Evolutionary conservation across 1,140 invertebrate genomes (phyloP).

Genomic region (Dinothrombium tinctorium): DNA sequence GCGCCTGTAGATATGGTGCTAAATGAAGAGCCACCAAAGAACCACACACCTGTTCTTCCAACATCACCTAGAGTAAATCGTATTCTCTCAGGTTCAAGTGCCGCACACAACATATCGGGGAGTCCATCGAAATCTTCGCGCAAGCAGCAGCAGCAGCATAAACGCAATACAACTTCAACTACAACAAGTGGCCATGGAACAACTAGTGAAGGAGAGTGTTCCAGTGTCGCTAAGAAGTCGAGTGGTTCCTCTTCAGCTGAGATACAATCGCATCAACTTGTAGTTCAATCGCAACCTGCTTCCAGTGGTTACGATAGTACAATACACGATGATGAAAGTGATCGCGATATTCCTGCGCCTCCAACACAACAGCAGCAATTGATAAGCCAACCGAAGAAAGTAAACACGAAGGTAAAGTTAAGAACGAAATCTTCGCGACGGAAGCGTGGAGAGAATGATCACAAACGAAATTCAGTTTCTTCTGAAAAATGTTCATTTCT

Average conservation of each 20-base stretch:
- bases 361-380: not conserved
- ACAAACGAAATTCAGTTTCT: not conserved
- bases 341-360: not conserved
- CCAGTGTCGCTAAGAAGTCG: conserved; percentile 2
- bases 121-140: not conserved
- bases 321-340: conserved; percentile 8
- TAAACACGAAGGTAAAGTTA: not conserved
- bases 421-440: not conserved
- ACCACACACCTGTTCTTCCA: not conserved
- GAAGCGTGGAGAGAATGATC: not conserved
- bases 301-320: conserved; percentile 10
- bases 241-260: not conserved
- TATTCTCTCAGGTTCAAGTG: not conserved
- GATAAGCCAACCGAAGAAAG: not conserved
- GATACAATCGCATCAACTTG: not conserved
- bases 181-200: conserved; percentile 10
- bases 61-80: conserved; percentile 1
- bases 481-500: not conserved
- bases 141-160: conserved; percentile 1
- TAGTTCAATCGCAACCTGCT: conserved; percentile 2
- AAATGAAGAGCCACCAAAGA: not conserved
- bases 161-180: conserved; percentile 9
- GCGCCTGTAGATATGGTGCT: not conserved
- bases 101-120: not conserved
- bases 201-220: conserved; percentile 8